Evolutionary conservation across 2,113 vertebrate species (phyloP), one percentile per base, ranked within the genome.

Genomic region (Cottus gobio): DNA sequence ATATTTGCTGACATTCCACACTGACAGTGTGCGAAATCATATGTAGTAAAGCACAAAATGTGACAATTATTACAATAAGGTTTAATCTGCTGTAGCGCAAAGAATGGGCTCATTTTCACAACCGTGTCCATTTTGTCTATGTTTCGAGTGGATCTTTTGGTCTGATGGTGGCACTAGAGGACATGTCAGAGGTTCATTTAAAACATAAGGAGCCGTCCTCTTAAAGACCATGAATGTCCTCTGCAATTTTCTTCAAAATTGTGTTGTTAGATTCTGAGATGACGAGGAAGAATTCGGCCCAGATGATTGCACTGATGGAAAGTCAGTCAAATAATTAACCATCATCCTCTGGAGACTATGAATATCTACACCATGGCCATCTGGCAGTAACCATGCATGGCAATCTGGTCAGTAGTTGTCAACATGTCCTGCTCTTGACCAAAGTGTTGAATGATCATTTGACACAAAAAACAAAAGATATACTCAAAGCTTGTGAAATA

Each of bases 291-390:
- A 39, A 65, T 36, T 65, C 36, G 39, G 34, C 46, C 75, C 50
- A 61, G 16, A 63, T 73, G n/a, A 71, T n/a, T 36, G 26, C 26
- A 44, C 28, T 46, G 37, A 75, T 64, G 18, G 79, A 74, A 77
- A 36, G 15, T 52, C 71, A 70, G 7, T 42, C 44, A 56, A 76
- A 67, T 75, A 36, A 70, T 65, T 18, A 71, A 11, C 39, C 46
- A 67, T 75, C 18, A 70, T 85, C 73, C 63, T 80, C 26, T 37
- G 57, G 73, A 52, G 72, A 83, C 42, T 50, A 72, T 75, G 48
- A 75, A n/a, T 24, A 74, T 46, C 34, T n/a, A 69, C 52, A 78
- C 12, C 18, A 39, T 11, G 18, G 18, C 70, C 64, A 83, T 61
- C 60, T 86, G 73, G 60, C 46, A 36, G 64, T 16, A 54, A 71